Conservation (phyloP, 2,113 vertebrate genomes). For the Cricetomys ansorgei region DNA sequence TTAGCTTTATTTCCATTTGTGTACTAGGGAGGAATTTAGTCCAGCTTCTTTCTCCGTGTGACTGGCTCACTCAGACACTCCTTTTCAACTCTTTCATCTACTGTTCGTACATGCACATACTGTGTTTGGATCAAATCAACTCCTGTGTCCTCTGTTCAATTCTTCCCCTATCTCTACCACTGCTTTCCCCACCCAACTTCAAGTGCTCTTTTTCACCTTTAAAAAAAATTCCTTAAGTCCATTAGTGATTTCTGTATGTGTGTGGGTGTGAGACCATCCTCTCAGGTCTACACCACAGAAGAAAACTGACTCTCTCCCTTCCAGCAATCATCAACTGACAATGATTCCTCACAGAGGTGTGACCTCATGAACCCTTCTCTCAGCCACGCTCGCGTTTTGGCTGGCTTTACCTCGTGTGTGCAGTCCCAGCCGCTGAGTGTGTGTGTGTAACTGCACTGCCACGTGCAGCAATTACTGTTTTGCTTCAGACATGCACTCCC, state of each 20-base stretch:
- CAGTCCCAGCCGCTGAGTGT: neutral
- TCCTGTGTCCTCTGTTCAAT: neutral
- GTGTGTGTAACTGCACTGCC: neutral
- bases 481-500: too few species aligned
- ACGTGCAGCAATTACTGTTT: neutral
- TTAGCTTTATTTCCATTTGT: neutral
- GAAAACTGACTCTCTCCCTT: neutral
- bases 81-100: neutral
- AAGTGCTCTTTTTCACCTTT: neutral
- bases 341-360: neutral
- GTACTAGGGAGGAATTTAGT: neutral
- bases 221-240: neutral
- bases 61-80: slow-evolving; percentile 13
- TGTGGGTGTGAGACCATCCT: neutral
- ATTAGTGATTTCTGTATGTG: neutral
- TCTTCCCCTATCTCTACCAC: neutral
- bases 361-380: neutral
- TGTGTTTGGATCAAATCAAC: neutral
- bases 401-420: neutral
- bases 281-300: neutral
- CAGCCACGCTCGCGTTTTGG: neutral
- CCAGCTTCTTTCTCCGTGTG: neutral
- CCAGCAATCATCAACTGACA: neutral
- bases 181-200: neutral
- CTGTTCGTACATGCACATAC: neutral